These are phyloP conservation scores for Panonychus citri DNA, from an alignment of 1,140 invertebrate genomes.

Conservation along the genomic window DNA sequence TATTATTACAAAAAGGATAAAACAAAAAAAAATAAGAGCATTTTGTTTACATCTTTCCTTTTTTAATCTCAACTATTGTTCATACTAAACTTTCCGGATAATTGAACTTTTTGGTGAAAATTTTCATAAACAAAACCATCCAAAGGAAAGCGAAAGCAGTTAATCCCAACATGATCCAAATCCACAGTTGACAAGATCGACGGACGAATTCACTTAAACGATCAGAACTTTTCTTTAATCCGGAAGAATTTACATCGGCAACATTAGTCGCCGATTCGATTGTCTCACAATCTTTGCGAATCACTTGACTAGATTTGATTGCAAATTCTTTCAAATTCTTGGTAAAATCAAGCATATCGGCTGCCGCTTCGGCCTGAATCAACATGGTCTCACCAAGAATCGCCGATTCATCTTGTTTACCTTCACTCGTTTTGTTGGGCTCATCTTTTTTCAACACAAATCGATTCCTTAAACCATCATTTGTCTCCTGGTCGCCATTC, in stretches of 20 bases:
- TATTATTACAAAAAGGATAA: no score
- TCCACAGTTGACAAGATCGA: constrained; percentile 72
- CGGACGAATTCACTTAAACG: constrained; percentile 58
- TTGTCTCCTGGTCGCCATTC: no score
- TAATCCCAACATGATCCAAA: constrained; percentile 62
- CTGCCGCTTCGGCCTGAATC: neutral
- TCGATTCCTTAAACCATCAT: no score
- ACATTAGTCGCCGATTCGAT: constrained; percentile 48
- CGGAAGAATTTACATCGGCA: constrained; percentile 48
- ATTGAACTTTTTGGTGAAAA: no score
- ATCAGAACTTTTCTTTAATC: constrained; percentile 51
- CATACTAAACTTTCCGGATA: no score
- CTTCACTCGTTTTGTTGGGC: neutral
- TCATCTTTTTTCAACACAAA: no score
- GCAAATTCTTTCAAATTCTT: neutral
- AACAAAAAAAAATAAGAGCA: no score
- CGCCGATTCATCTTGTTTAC: neutral
- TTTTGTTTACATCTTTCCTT: no score
- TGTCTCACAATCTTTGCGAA: constrained; percentile 24
- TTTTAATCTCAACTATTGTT: no score
- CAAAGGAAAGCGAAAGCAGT: constrained; percentile 66
- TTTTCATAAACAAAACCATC: constrained; percentile 60
- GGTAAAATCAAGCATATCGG: neutral
- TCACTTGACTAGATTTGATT: neutral
- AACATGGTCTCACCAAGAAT: neutral